Conservation (phyloP, 2,797 vertebrate species). For the Myotis findleyi region DNA sequence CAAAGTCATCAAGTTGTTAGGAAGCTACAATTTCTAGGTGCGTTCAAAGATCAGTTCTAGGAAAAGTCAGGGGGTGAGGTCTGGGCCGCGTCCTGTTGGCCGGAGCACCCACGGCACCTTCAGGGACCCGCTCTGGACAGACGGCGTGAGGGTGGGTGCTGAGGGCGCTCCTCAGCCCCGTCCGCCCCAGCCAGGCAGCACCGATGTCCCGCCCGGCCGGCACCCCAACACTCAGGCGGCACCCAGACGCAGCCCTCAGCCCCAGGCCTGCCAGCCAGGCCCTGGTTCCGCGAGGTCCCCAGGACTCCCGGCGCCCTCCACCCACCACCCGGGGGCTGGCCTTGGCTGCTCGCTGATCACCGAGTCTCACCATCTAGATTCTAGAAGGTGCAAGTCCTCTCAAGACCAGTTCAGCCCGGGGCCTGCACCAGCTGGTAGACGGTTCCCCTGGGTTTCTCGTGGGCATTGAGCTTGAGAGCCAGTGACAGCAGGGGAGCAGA, state of each 20-base stretch:
- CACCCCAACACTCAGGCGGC: not conserved
- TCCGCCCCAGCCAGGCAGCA: not conserved
- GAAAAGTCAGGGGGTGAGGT: not conserved
- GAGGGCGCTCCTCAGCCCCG: not conserved
- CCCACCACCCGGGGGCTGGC: accelerated
- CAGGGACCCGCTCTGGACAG: not conserved
- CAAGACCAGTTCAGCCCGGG: accelerated
- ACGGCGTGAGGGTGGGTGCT: not conserved
- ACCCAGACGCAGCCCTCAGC: not conserved
- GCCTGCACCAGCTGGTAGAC: not conserved
- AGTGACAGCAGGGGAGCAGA: not conserved
- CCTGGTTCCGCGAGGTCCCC: not conserved
- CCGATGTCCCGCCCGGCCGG: too few relatives aligned
- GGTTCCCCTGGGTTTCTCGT: not conserved
- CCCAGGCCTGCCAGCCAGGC: not conserved
- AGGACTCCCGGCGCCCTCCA: not conserved
- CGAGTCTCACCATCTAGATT: too few relatives aligned
- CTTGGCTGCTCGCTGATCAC: too few relatives aligned
- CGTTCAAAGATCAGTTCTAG: not conserved
- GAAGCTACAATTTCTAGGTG: not conserved
- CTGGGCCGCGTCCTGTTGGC: not conserved
- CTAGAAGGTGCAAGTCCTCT: not conserved
- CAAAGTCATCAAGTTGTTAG: accelerated
- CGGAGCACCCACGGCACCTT: not conserved
- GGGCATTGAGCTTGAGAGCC: not conserved